Percentiles rank a stretch among this genome's conserved stretches.
phyloP scores from a whole-genome alignment of 2,113 vertebrate species.

The Syngnathus typhle region DNA sequence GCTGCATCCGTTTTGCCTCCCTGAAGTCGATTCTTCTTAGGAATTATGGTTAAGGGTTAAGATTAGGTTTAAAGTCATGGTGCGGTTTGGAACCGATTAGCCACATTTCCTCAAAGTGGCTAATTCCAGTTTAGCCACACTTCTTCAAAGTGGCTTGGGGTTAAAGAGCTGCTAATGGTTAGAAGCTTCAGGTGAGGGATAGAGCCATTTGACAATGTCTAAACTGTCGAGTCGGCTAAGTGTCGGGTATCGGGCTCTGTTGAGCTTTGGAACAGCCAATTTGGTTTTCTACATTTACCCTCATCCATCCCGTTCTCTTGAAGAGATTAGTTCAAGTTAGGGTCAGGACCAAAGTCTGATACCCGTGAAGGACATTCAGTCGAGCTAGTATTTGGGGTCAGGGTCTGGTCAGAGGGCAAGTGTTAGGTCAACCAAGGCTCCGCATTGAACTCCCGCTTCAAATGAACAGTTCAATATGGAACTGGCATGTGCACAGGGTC shows the following conservation, averaged over 20 bases:
- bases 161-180: too few species aligned
- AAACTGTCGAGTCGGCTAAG: background rate
- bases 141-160: background rate
- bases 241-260: background rate
- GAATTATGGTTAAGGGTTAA: background rate
- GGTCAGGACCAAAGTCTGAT: background rate
- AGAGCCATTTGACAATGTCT: background rate
- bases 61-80: too few species aligned
- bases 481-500: too few species aligned
- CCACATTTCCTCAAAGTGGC: background rate
- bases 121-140: background rate
- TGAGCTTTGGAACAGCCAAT: background rate
- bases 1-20: slow-evolving; percentile 23
- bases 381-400: background rate
- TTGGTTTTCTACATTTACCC: too few species aligned
- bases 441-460: too few species aligned
- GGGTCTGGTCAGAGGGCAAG: background rate
- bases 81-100: too few species aligned
- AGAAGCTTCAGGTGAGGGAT: too few species aligned
- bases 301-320: too few species aligned
- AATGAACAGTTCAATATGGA: background rate
- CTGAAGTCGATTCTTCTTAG: background rate
- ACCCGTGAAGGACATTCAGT: background rate
- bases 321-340: too few species aligned
- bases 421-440: background rate